Evolutionary conservation across 2,797 vertebrate genomes (phyloP).

Genomic region (Enteromius mattozi): DNA sequence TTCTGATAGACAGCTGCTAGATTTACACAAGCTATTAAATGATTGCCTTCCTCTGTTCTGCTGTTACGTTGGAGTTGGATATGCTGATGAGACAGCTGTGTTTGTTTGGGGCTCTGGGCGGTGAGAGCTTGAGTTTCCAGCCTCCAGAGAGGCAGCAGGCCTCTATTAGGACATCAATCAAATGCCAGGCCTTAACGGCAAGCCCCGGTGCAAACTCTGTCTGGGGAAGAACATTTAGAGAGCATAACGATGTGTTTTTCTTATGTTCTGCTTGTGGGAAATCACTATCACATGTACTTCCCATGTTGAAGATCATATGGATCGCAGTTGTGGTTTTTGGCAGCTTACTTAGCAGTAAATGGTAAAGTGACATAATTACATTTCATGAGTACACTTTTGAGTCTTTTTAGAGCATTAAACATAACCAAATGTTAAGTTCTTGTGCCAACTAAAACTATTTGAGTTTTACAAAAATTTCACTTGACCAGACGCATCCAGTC

Average conservation of each 20-base stretch:
- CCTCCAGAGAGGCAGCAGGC: conserved; percentile 39
- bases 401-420: not conserved
- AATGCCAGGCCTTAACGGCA: conserved; percentile 36
- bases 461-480: not conserved
- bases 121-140: conserved; percentile 56
- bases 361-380: not conserved
- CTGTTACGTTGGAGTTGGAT: conserved; percentile 56
- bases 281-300: conserved; percentile 11
- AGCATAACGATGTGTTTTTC: conserved; percentile 30
- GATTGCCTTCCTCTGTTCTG: conserved; percentile 56
- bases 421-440: not conserved
- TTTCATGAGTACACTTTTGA: not conserved
- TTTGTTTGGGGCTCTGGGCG: conserved; percentile 62
- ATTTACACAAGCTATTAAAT: conserved; percentile 71
- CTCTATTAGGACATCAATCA: conserved; percentile 62
- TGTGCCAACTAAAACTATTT: not conserved
- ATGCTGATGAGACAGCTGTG: conserved; percentile 59
- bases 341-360: conserved; percentile 16
- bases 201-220: conserved; percentile 28
- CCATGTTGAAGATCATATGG: conserved; percentile 61
- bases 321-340: conserved; percentile 60
- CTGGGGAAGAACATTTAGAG: conserved; percentile 37
- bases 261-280: conserved; percentile 7
- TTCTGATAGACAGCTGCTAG: conserved; percentile 65
- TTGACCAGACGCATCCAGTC: not conserved